Percentiles rank a stretch among this genome's conserved stretches.
Evolutionary conservation across 2,888 invertebrate species (phyloP).

Genomic region (Candidula unifasciata): DNA sequence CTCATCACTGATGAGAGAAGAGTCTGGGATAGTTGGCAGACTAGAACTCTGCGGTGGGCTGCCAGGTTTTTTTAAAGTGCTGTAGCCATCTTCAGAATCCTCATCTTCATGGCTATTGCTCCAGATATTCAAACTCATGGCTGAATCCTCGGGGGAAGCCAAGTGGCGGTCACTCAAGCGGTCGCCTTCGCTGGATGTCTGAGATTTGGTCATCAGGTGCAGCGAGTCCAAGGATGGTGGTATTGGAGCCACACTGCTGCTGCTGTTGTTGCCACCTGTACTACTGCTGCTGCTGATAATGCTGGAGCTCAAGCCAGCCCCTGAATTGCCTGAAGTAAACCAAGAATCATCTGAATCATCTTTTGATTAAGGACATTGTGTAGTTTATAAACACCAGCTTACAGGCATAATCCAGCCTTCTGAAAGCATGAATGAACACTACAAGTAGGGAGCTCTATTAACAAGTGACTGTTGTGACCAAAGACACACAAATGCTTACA

Average conservation of each 20-base stretch:
- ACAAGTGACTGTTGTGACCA: too few species aligned
- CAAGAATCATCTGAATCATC: not conserved
- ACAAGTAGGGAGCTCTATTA: too few species aligned
- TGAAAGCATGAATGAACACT: too few species aligned
- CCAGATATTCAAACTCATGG: constrained; percentile 45
- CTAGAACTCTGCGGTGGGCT: constrained; percentile 51
- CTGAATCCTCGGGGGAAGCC: constrained; percentile 54
- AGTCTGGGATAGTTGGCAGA: constrained; percentile 24
- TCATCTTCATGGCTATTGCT: not conserved
- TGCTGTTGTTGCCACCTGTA: constrained; percentile 7
- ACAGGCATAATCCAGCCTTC: not conserved
- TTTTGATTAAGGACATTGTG: not conserved
- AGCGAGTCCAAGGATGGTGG: constrained; percentile 71
- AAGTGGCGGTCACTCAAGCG: constrained; percentile 54
- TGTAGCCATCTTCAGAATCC: constrained; percentile 51
- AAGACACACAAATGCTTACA: too few species aligned
- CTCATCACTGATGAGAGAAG: constrained; percentile 6
- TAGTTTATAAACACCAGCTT: not conserved
- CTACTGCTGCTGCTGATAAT: constrained; percentile 44
- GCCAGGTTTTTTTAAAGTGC: constrained; percentile 40
- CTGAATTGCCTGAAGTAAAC: constrained; percentile 39
- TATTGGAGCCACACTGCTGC: constrained; percentile 58
- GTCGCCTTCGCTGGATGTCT: constrained; percentile 57
- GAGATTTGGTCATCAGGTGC: constrained; percentile 69
- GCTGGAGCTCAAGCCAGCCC: constrained; percentile 42